phyloP scores from a whole-genome alignment of 1,140 invertebrate species.

The Zophobas atratus region DNA sequence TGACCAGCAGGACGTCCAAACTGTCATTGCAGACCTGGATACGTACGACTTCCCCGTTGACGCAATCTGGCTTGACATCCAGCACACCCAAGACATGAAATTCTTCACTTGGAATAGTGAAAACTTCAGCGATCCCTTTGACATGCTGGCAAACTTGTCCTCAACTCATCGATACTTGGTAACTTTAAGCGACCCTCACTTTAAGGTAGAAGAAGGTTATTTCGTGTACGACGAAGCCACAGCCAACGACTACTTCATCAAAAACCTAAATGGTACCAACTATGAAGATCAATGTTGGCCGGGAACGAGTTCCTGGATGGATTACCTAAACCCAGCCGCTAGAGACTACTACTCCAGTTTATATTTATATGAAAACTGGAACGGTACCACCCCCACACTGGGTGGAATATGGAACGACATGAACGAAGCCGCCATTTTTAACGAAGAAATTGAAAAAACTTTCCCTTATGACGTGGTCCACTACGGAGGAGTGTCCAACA shows the following conservation, averaged over 20 bases:
- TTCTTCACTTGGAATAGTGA: conserved; percentile 96
- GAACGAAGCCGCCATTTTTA: conserved; percentile 87
- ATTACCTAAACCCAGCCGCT: conserved; percentile 78
- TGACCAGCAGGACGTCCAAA: conserved; percentile 91
- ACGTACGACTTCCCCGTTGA: conserved; percentile 93
- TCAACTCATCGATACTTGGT: conserved; percentile 92
- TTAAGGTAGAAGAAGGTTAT: not conserved
- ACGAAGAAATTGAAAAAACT: conserved; percentile 90
- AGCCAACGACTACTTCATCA: no score
- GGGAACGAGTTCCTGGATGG: conserved; percentile 78
- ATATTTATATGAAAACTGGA: conserved; percentile 73
- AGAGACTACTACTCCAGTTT: conserved; percentile 77
- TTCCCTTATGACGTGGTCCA: conserved; percentile 89
- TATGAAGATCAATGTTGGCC: conserved; percentile 75
- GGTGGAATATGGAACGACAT: conserved; percentile 85
- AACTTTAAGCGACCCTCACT: conserved; percentile 91
- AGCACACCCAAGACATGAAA: conserved; percentile 96
- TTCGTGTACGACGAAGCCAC: not conserved
- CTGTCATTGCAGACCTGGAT: conserved; percentile 88
- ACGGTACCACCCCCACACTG: conserved; percentile 74
- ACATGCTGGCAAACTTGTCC: conserved; percentile 93
- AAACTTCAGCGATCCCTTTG: conserved; percentile 88
- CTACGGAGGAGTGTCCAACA: conserved; percentile 88
- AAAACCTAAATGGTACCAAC: no score
- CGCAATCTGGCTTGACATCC: conserved; percentile 98